Evolutionary conservation across 1,140 invertebrate species (phyloP), one percentile per base, ranked within the genome.

Genomic region (Druon quercuslanigerum): DNA sequence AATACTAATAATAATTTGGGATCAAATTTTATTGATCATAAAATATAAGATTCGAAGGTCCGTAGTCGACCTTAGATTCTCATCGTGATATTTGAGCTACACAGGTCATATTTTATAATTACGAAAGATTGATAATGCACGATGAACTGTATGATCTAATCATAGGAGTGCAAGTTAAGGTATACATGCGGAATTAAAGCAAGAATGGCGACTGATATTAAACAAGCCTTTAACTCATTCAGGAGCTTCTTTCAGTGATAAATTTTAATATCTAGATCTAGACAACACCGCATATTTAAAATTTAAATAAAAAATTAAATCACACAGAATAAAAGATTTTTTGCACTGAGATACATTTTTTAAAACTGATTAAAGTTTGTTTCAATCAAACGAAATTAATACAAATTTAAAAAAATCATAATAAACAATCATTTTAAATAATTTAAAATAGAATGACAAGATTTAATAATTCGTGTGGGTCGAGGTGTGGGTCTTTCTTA

Each of bases 61-160:
- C 20, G 25, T 11, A 40, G 25, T 25, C 25, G 6, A 66, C 46
- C 33, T 66, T 9, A 66, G 16, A 40, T 66, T 66, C 25, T 16
- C 60, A 14, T 16, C 25, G 33, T 33, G 13, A 40, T 1, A 33
- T 40, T 40, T 9, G 25, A 66, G 33, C 20, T 56, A 56, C n/a
- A 19, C 7, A 19, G 54, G 40, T 66, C 25, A 16, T 66, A 66
- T 66, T 66, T 66, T 40, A 66, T 33, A 66, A 66, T 66, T 66
- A 66, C 57, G 33, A 66, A 66, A 40, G 60, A 66, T 66, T 66
- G 60, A 66, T 66, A 66, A 46, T 66, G 40, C 13, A n/a, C 60
- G 5, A 66, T 40, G 60, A 66, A 66, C 57, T 40, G 40, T 46
- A 46, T 66, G 60, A 66, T 66, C 25, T 66, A 66, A 66, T 46